Base-by-base conservation (phyloP, 1,140 invertebrate species). In the Drosophila nigromelanica region DNA sequence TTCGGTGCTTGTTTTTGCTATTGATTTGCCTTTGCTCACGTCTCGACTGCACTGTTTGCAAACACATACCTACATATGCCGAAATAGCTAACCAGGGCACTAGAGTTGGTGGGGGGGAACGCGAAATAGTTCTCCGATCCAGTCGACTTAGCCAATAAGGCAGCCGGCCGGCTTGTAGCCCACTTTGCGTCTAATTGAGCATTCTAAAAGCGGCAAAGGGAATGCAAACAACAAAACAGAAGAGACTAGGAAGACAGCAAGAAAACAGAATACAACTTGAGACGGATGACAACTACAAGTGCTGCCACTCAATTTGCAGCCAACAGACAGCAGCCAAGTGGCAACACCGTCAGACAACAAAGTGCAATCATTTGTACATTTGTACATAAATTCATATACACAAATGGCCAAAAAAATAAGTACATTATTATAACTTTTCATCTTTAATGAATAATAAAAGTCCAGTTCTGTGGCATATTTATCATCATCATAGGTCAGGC, bases 231-330 rank as follows among this genome's bases (percentile, higher is more conserved):
- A 63, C 12, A 42, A 50, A 56, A 56, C 18, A 45, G 35, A 50
- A 56, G 24, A 39, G 33, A 45, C 30, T 12, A 40, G 47, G 8
- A 51, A 69, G 10, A 45, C 42, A 55, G 18, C 15, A 15, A 50
- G 37, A 67, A 76, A 56, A 11, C 66, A 45, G 18, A 51, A 58
- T 42, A 58, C 47, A 72, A 58, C 69, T 67, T 21, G 47, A 72
- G 69, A 72, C 47, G 69, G 4, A 72, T 72, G 64, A 73, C 71
- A 60, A 67, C 58, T 52, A 76, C 75, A 76, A 82, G 78, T 78
- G 81, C 81, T 80, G 81, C 77, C 81, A 86, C 81, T 86, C 81
- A 85, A 86, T 80, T 86, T 78, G 54, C 42, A 75, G 61, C 15
- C 70, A 68, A 59, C 76, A 85, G 76, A 70, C 80, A 85, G 62